Percentiles rank a stretch among this genome's conserved stretches.
Evolutionary conservation across 2,888 invertebrate species (phyloP).

Genomic region (Pterostichus niger): DNA sequence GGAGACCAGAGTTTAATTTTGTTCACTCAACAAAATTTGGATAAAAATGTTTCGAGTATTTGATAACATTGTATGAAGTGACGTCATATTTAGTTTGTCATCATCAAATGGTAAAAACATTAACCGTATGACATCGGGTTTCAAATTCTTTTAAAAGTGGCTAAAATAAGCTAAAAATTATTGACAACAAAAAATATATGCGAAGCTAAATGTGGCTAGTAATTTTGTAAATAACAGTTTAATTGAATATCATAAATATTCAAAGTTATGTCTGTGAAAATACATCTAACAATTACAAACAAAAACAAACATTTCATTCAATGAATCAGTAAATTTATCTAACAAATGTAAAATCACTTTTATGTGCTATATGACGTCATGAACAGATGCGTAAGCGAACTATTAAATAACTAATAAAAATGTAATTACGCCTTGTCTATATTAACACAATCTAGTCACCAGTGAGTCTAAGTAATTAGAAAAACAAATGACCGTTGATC

Average conservation of each 20-base stretch:
- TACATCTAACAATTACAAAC: background rate
- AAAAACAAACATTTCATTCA: background rate
- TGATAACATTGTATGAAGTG: too few relatives aligned
- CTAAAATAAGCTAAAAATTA: too few relatives aligned
- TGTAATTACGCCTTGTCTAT: conserved; percentile 24
- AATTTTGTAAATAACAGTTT: too few relatives aligned
- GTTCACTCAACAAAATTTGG: too few relatives aligned
- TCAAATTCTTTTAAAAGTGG: too few relatives aligned
- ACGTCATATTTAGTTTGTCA: too few relatives aligned
- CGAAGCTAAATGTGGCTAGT: too few relatives aligned
- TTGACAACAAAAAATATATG: too few relatives aligned
- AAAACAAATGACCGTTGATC: background rate
- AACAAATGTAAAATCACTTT: conserved; percentile 2
- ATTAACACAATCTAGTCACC: conserved; percentile 2
- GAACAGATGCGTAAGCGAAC: conserved; percentile 14
- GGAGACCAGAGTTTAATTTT: too few relatives aligned
- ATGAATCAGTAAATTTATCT: background rate
- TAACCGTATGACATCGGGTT: too few relatives aligned
- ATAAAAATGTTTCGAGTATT: too few relatives aligned
- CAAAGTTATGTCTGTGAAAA: background rate
- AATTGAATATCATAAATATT: background rate
- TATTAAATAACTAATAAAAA: conserved; percentile 23
- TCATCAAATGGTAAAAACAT: too few relatives aligned
- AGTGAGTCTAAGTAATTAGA: background rate
- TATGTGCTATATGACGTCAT: conserved; percentile 4